Evolutionary conservation across 2,113 vertebrate genomes (phyloP), one percentile per base, ranked within the genome.

Genomic region (Panthera uncia): DNA sequence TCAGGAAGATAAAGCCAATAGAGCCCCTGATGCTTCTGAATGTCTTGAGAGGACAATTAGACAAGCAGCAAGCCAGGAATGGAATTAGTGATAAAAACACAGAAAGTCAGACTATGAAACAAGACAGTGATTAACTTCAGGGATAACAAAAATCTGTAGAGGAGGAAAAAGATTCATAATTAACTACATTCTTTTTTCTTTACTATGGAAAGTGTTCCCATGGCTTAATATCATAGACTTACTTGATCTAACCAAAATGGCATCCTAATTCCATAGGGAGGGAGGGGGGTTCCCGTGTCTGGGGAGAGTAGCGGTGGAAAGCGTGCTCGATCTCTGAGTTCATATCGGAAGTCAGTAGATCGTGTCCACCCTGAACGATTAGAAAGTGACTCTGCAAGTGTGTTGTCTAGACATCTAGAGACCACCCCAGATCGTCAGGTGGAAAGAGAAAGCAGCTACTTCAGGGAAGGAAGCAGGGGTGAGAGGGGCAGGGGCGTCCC

Each of bases 221-320:
- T 33, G 31, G 66, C 48, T 73, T 65, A 5, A 52, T 41, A 31
- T 66, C 12, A 36, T 31, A 6, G 21, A 61, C 11, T 61, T 63
- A 55, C 85, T 38, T 33, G 63, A 48, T 8, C 91, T 69, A 78
- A 3, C 21, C 16, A 33, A 38, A 41, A 61, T 41, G 21, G 29
- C 13, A 12, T 36, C 31, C 8, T 13, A 31, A n/a, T 31, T 68
- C 50, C 76, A 27, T 0, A 25, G 18, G 23, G 65, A 86, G 41
- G 84, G 45, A 21, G 7, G 25, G 48, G 23, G n/a, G 13, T 0
- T n/a, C 55, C 4, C 18, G 4, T 1, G 13, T 57, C 4, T 1
- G 5, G 4, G 36, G 8, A 12, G 48, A 33, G 25, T 55, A 31
- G 10, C 1, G 27, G 2, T 19, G 5, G 55, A 25, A 45, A 76